Percentiles rank a stretch among this genome's conserved stretches.
phyloP scores from a whole-genome alignment of 2,888 invertebrate species.

The Margaritifera margaritifera region DNA sequence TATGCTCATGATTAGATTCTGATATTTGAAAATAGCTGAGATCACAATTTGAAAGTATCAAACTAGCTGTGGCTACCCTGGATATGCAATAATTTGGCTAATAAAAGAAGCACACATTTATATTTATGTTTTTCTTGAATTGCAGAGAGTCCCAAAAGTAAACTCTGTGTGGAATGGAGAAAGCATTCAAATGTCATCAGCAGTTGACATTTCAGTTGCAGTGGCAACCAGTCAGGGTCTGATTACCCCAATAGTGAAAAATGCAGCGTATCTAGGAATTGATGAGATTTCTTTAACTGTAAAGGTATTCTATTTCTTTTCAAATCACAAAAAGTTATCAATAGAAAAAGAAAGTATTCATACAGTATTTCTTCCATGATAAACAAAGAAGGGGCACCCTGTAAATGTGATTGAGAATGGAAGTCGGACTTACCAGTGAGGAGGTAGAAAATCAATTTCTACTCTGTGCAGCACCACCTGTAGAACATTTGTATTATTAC shows the following conservation, averaged over 20 bases:
- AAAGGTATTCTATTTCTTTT: conserved; percentile 75
- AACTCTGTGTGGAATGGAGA: conserved; percentile 71
- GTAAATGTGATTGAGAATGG: too few species aligned
- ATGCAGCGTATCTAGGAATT: conserved; percentile 82
- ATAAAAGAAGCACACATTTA: neutral
- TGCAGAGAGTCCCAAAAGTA: conserved; percentile 71
- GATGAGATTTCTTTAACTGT: conserved; percentile 76
- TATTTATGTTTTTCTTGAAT: conserved; percentile 9
- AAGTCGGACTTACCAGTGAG: too few species aligned
- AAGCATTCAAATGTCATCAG: conserved; percentile 28
- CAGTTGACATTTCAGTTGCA: conserved; percentile 95
- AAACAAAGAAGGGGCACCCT: neutral
- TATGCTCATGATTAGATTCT: too few species aligned
- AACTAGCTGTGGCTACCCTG: too few species aligned
- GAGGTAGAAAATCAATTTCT: too few species aligned
- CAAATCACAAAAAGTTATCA: neutral
- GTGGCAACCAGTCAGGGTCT: conserved; percentile 95
- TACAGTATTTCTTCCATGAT: too few species aligned
- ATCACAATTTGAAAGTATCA: too few species aligned
- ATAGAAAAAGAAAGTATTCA: too few species aligned
- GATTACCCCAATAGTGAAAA: conserved; percentile 95
- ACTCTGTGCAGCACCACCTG: too few species aligned
- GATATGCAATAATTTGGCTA: too few species aligned
- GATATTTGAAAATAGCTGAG: too few species aligned
- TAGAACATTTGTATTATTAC: too few species aligned